Percentiles rank a stretch among this genome's conserved stretches.
Evolutionary conservation across 1,140 invertebrate species (phyloP).

Genomic region (Streblospio benedicti): DNA sequence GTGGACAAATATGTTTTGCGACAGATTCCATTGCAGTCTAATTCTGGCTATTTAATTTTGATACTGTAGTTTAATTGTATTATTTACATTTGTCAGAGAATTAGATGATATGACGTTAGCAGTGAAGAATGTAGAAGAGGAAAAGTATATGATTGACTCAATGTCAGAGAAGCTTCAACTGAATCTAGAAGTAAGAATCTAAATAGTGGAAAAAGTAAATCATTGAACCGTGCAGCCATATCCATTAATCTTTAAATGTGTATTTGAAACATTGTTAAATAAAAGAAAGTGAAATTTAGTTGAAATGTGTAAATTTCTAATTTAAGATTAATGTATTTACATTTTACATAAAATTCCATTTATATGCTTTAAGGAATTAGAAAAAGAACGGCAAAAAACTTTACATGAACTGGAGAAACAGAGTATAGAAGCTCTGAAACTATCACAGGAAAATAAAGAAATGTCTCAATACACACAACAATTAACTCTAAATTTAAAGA

Average conservation of each 20-base stretch:
- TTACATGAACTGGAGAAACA: conserved; percentile 3
- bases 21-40: no score
- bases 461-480: conserved; percentile 7
- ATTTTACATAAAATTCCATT: background rate
- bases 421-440: background rate
- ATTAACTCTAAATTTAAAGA: conserved; percentile 3
- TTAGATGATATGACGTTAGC: conserved; percentile 1
- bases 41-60: no score
- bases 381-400: conserved; percentile 7
- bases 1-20: no score
- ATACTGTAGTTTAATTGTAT: background rate
- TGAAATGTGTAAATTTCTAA: background rate
- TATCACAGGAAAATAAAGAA: conserved; percentile 7
- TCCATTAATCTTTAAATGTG: background rate
- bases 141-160: background rate
- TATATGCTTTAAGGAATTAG: conserved; percentile 7
- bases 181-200: conserved; percentile 2
- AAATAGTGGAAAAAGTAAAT: background rate
- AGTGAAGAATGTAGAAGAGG: conserved; percentile 1
- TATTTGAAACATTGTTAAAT: background rate
- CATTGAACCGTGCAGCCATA: background rate
- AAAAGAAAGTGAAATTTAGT: background rate
- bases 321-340: background rate
- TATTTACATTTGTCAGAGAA: background rate
- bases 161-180: conserved; percentile 6